Evolutionary conservation across 2,797 vertebrate species (phyloP).

Genomic region (Poeciliopsis gracilis): DNA sequence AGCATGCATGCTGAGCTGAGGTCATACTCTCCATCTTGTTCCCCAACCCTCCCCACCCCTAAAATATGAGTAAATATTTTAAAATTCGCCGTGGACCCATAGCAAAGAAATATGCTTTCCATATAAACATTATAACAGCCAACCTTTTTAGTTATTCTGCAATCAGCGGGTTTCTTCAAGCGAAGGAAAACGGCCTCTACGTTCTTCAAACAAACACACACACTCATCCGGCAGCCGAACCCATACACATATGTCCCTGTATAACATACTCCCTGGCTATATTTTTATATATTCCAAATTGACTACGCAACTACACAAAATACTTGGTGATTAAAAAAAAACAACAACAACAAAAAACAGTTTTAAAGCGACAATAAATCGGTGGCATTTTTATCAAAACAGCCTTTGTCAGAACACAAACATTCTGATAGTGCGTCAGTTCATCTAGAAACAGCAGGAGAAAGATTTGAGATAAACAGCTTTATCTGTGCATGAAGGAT

Average conservation of each 20-base stretch:
- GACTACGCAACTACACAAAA: slow-evolving; percentile 35
- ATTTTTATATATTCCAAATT: slow-evolving; percentile 30
- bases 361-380: slow-evolving; percentile 18
- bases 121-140: slow-evolving; percentile 40
- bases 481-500: slow-evolving; percentile 27
- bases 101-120: slow-evolving; percentile 25
- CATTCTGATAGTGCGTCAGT: slow-evolving; percentile 18
- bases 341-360: slow-evolving; percentile 27
- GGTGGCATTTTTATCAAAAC: slow-evolving; percentile 35
- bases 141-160: slow-evolving; percentile 48
- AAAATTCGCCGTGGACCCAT: slow-evolving; percentile 33
- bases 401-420: slow-evolving; percentile 37
- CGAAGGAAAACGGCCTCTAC: not conserved
- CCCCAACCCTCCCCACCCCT: not conserved
- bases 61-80: slow-evolving; percentile 53
- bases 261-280: slow-evolving; percentile 34
- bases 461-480: slow-evolving; percentile 13
- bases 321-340: slow-evolving; percentile 34
- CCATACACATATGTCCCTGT: slow-evolving; percentile 37
- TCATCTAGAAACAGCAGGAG: slow-evolving; percentile 10
- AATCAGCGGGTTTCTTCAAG: slow-evolving; percentile 27
- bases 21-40: slow-evolving; percentile 57
- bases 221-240: slow-evolving; percentile 31
- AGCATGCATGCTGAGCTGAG: slow-evolving; percentile 55
- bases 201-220: not conserved